These are phyloP conservation scores for Muricea muricata DNA, from an alignment of 92 coral and sea anemone species.

Conservation along the genomic window DNA sequence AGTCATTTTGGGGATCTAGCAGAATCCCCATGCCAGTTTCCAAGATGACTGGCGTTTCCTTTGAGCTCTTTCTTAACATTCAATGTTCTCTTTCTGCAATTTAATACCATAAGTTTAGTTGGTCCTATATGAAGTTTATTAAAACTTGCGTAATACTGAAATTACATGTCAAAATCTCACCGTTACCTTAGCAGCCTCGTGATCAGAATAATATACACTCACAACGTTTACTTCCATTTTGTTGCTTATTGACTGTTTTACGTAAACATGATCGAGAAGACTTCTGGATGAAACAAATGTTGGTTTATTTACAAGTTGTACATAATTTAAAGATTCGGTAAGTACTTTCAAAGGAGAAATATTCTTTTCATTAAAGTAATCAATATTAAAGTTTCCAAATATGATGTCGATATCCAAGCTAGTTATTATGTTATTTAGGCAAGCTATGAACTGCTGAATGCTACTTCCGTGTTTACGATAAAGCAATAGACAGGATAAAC, in stretches of 20 bases:
- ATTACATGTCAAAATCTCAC: conserved; percentile 17
- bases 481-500: conserved; percentile 18
- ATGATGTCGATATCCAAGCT: conserved; percentile 17
- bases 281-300: conserved; percentile 52
- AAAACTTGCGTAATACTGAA: neutral
- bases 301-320: conserved; percentile 53
- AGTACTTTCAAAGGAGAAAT: conserved; percentile 10
- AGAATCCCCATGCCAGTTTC: neutral
- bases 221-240: conserved; percentile 19
- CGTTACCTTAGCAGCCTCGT: conserved; percentile 61
- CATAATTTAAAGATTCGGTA: conserved; percentile 21
- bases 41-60: neutral
- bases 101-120: neutral
- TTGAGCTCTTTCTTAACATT: neutral
- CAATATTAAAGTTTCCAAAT: conserved; percentile 34
- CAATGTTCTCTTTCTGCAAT: neutral
- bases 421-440: conserved; percentile 13
- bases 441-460: conserved; percentile 8
- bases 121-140: neutral
- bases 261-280: conserved; percentile 50
- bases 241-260: conserved; percentile 30
- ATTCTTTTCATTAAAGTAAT: conserved; percentile 25
- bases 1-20: neutral
- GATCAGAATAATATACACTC: conserved; percentile 73
- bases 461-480: conserved; percentile 15